These are phyloP conservation scores for Hyperoplus immaculatus DNA, from an alignment of 2,797 vertebrate genomes.

Conservation along the genomic window DNA sequence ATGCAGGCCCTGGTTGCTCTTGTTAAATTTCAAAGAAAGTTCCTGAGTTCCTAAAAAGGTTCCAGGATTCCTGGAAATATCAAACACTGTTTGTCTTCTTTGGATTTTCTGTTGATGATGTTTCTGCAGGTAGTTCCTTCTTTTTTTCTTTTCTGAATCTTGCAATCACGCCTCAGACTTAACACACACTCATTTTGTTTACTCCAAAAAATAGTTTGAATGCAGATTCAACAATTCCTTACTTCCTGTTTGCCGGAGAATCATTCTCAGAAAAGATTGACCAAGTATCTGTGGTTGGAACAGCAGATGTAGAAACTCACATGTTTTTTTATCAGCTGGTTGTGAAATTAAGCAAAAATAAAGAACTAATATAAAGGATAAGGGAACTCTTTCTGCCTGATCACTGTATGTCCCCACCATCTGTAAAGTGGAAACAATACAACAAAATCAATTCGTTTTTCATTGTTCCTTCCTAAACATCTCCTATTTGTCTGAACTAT, in stretches of 20 bases:
- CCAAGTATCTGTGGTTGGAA: slow-evolving; percentile 49
- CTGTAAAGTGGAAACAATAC: slow-evolving; percentile 47
- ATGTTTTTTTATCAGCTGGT: slow-evolving; percentile 53
- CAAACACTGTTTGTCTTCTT: neutral
- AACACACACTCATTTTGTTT: neutral
- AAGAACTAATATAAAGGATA: slow-evolving; percentile 39
- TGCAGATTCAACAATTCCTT: slow-evolving; percentile 38
- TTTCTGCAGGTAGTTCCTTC: neutral
- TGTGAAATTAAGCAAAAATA: slow-evolving; percentile 30
- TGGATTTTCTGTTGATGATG: neutral
- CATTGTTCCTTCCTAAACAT: slow-evolving; percentile 39
- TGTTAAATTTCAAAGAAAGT: neutral
- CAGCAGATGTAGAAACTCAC: slow-evolving; percentile 48
- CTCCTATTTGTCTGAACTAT: slow-evolving; percentile 42
- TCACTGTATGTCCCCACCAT: slow-evolving; percentile 40
- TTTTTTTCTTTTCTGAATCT: neutral
- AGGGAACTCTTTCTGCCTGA: slow-evolving; percentile 20
- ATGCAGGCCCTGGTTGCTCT: neutral
- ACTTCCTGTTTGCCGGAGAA: slow-evolving; percentile 51
- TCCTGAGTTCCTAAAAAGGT: neutral
- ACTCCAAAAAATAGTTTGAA: neutral
- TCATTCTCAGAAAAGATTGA: slow-evolving; percentile 31
- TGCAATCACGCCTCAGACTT: neutral
- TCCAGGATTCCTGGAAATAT: slow-evolving; percentile 1
- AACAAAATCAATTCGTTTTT: slow-evolving; percentile 51